Percentiles rank a stretch among this genome's conserved stretches.
Evolutionary conservation across 2,888 invertebrate genomes (phyloP).

Genomic region (Yponomeuta malinellus): DNA sequence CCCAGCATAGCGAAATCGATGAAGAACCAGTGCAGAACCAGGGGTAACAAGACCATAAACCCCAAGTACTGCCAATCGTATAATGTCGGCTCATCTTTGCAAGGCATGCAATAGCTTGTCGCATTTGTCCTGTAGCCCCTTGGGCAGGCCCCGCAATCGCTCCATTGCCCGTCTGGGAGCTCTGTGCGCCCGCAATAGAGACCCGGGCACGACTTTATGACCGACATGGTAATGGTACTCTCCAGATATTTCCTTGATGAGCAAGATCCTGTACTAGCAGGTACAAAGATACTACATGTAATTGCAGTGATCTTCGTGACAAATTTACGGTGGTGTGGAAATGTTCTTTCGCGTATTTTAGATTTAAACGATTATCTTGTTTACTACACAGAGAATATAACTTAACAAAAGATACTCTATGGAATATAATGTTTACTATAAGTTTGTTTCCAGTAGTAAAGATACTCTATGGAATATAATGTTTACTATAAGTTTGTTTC

Average conservation of each 20-base stretch:
- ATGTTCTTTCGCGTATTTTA: background rate
- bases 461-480: no score
- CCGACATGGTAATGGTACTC: conserved; percentile 37
- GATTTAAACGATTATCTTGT: background rate
- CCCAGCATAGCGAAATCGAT: conserved; percentile 89
- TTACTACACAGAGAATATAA: no score
- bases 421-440: no score
- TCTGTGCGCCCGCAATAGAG: conserved; percentile 87
- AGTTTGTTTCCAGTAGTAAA: no score
- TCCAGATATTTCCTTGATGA: no score
- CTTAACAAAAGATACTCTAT: no score
- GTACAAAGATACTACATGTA: no score
- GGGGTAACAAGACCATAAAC: conserved; percentile 92
- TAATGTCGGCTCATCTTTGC: conserved; percentile 83
- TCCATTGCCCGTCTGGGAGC: conserved; percentile 79
- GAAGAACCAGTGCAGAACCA: conserved; percentile 94
- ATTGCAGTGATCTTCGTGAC: no score
- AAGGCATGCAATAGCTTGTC: conserved; percentile 84
- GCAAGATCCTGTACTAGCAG: no score
- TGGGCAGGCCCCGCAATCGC: conserved; percentile 91
- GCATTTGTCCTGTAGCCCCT: conserved; percentile 85
- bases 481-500: no score
- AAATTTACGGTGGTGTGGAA: background rate
- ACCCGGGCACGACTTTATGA: conserved; percentile 82
- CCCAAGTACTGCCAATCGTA: conserved; percentile 97